phyloP scores from a whole-genome alignment of 2,113 vertebrate species.

The Copsychus sechellarum region DNA sequence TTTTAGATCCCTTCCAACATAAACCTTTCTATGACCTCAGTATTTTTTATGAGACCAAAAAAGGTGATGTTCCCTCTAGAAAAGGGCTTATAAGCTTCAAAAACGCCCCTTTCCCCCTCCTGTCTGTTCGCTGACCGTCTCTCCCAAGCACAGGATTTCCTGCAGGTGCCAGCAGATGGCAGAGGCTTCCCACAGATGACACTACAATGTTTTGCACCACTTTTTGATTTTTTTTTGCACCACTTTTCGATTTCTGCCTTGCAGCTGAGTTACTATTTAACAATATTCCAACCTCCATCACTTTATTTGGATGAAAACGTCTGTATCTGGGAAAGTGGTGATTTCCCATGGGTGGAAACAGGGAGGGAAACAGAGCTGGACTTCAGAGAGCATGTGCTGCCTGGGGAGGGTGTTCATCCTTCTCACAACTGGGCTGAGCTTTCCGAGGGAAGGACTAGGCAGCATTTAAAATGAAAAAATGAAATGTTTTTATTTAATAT shows the following conservation, averaged over 20 bases:
- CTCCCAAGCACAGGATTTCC: accelerated
- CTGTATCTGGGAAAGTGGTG: accelerated
- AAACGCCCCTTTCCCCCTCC: accelerated
- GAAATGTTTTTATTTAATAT: accelerated
- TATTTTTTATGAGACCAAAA: accelerated
- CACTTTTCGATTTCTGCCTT: accelerated
- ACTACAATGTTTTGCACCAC: no score
- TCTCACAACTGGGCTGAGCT: accelerated
- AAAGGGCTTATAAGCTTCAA: accelerated
- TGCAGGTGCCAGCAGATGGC: slow-evolving; percentile 13
- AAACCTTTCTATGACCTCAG: background rate
- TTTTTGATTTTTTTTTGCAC: background rate
- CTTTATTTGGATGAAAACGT: background rate
- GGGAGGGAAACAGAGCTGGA: background rate
- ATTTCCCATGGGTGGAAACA: background rate
- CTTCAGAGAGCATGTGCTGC: accelerated
- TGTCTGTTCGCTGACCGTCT: accelerated
- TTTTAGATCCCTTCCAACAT: background rate
- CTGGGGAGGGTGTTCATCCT: background rate
- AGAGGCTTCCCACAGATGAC: background rate
- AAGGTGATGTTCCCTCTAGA: accelerated
- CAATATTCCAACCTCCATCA: accelerated
- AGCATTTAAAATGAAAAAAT: background rate
- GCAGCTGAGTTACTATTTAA: background rate
- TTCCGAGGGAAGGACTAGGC: background rate